phyloP scores from a whole-genome alignment of 2,113 vertebrate genomes.

The Gasterosteus nipponicus region DNA sequence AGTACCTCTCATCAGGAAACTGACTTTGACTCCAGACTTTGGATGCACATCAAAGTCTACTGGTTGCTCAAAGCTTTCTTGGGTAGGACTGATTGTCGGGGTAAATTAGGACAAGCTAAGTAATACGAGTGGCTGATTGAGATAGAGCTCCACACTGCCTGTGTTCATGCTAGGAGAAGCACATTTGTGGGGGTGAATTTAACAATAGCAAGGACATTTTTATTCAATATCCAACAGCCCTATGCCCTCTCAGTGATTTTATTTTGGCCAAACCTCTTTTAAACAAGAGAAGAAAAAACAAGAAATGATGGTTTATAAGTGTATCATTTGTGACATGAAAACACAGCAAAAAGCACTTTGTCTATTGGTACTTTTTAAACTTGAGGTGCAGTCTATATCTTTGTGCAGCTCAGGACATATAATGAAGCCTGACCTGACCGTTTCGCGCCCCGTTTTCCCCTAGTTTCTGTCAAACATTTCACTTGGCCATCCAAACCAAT shows the following conservation, averaged over 20 bases:
- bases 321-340: conserved; percentile 3
- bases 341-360: conserved; percentile 18
- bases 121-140: conserved; percentile 49
- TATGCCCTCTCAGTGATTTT: not conserved
- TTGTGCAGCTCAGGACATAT: not conserved
- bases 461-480: not conserved
- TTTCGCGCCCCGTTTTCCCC: not conserved
- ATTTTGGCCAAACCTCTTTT: not conserved
- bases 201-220: conserved; percentile 24
- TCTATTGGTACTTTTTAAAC: not conserved
- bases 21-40: conserved; percentile 23
- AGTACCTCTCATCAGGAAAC: conserved; percentile 20
- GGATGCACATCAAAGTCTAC: conserved; percentile 57
- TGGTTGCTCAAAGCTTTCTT: conserved; percentile 37
- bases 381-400: not conserved
- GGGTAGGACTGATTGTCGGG: conserved; percentile 36
- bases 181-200: conserved; percentile 12
- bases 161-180: conserved; percentile 4
- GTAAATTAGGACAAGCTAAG: conserved; percentile 43
- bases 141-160: conserved; percentile 26
- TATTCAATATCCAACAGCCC: conserved; percentile 11
- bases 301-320: conserved; percentile 6
- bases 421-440: not conserved
- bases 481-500: not conserved
- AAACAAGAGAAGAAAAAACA: conserved; percentile 6